Evolutionary conservation across 2,888 invertebrate genomes (phyloP).

Genomic region (Drosophila atripex): DNA sequence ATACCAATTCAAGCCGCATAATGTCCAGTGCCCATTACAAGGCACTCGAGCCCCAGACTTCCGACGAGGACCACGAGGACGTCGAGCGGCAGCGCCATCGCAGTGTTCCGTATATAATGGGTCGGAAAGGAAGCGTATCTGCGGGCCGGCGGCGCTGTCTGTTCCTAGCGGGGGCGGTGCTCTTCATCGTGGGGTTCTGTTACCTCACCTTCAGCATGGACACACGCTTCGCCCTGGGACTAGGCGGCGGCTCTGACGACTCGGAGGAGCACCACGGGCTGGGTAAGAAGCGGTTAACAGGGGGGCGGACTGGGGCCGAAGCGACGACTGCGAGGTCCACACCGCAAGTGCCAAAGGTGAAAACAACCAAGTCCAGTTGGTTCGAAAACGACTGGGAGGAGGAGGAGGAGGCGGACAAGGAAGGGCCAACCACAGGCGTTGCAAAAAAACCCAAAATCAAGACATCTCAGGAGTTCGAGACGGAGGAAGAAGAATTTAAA

Average conservation of each 20-base stretch:
- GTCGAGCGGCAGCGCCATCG: conserved; percentile 22
- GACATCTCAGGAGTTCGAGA: neutral
- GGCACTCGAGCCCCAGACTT: conserved; percentile 57
- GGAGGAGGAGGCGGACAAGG: neutral
- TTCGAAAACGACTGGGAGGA: neutral
- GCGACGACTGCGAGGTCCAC: too few relatives aligned
- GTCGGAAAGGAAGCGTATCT: conserved; percentile 9
- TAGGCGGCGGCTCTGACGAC: conserved; percentile 35
- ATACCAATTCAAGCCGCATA: conserved; percentile 22
- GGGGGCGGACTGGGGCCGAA: neutral
- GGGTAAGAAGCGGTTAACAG: conserved; percentile 47
- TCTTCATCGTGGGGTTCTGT: conserved; percentile 37
- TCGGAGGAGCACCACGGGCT: conserved; percentile 41
- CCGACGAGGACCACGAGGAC: conserved; percentile 37
- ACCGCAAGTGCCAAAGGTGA: neutral
- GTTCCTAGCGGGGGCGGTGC: conserved; percentile 28
- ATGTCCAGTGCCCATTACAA: conserved; percentile 73
- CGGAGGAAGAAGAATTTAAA: neutral
- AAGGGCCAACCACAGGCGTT: neutral
- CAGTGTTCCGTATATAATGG: conserved; percentile 21
- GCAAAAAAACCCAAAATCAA: neutral
- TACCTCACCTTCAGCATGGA: conserved; percentile 53
- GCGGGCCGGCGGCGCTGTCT: conserved; percentile 46
- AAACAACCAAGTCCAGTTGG: neutral
- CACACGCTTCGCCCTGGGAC: conserved; percentile 37